Conservation (phyloP, 2,797 vertebrate genomes). For the Petrocephalus schoutedeni region DNA sequence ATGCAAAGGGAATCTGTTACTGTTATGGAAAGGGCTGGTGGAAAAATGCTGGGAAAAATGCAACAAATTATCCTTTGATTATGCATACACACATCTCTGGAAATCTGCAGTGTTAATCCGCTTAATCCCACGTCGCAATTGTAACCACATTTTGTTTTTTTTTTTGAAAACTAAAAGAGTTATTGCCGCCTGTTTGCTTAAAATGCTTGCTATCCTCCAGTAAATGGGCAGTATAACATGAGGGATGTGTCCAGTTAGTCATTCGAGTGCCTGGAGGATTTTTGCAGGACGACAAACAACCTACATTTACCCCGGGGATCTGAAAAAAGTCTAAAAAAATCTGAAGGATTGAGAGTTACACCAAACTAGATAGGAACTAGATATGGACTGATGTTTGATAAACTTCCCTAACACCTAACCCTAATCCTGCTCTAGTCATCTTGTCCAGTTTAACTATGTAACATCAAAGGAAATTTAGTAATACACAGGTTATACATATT, state of each 20-base stretch:
- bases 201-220: not conserved
- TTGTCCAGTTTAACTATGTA: not conserved
- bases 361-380: not conserved
- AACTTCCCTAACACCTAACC: not conserved
- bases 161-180: not conserved
- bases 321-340: not conserved
- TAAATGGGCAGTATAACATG: not conserved
- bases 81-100: not conserved
- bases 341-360: not conserved
- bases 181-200: not conserved
- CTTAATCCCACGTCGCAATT: not conserved
- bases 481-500: not conserved
- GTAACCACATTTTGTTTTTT: not conserved
- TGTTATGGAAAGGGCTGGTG: not conserved
- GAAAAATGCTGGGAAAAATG: not conserved
- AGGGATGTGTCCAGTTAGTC: not conserved
- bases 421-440: not conserved
- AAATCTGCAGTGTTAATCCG: not conserved
- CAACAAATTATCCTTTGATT: not conserved
- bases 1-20: slow-evolving; percentile 22
- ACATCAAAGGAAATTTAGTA: not conserved
- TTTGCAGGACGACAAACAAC: not conserved
- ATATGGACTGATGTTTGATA: not conserved
- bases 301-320: not conserved
- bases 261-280: not conserved